Percentiles rank a stretch among this genome's conserved stretches.
These are phyloP conservation scores for Mesoclemmys tuberculata DNA, from an alignment of 2,113 vertebrate species.

Conservation along the genomic window DNA sequence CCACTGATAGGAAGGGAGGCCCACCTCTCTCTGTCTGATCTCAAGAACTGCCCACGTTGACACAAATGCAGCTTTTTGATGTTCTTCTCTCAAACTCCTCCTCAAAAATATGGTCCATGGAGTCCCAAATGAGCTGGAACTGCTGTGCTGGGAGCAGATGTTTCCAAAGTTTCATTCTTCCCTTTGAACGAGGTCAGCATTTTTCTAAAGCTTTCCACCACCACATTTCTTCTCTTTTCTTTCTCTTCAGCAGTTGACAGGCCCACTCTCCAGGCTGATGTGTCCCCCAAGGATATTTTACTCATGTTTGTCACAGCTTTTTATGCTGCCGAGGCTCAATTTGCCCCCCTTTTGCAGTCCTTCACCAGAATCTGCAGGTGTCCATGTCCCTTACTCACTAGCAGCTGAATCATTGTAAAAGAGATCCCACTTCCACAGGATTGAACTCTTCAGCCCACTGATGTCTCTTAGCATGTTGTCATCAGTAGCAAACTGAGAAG, in stretches of 20 bases:
- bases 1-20: slow-evolving; percentile 16
- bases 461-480: background rate
- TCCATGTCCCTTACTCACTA: background rate
- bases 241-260: slow-evolving; percentile 44
- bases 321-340: slow-evolving; percentile 39
- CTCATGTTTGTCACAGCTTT: slow-evolving; percentile 31
- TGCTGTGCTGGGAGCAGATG: background rate
- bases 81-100: slow-evolving; percentile 55
- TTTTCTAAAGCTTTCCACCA: slow-evolving; percentile 51
- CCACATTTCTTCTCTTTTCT: background rate
- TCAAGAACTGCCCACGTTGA: slow-evolving; percentile 20
- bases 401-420: background rate
- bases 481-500: background rate
- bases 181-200: background rate
- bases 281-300: slow-evolving; percentile 46
- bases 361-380: background rate
- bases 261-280: background rate
- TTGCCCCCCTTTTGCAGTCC: background rate
- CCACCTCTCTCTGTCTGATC: slow-evolving; percentile 26
- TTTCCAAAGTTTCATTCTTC: slow-evolving; percentile 29
- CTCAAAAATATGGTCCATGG: background rate
- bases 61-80: slow-evolving; percentile 60
- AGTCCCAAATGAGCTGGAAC: slow-evolving; percentile 12
- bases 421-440: background rate
- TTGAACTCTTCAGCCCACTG: background rate